phyloP scores from a whole-genome alignment of 2,113 vertebrate genomes.

The Tupaia tana region DNA sequence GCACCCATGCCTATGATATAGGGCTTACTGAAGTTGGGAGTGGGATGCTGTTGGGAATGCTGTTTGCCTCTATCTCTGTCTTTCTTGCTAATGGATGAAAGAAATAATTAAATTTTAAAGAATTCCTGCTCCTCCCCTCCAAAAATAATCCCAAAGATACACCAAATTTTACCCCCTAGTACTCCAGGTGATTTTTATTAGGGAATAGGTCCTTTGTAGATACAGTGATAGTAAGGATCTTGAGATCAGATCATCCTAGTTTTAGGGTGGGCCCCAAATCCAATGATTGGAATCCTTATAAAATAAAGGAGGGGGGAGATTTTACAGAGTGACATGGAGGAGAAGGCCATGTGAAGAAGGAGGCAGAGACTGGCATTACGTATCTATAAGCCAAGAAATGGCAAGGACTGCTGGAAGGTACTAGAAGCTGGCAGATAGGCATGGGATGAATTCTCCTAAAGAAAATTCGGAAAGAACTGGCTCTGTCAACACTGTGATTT shows the following conservation, averaged over 20 bases:
- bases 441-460: background rate
- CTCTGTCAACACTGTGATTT: background rate
- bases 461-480: background rate
- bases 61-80: too few relatives aligned
- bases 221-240: background rate
- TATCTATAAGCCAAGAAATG: background rate
- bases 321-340: background rate
- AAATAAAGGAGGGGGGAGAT: background rate
- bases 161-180: background rate
- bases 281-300: background rate
- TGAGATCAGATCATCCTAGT: background rate
- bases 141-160: too few relatives aligned
- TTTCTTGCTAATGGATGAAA: too few relatives aligned
- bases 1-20: too few relatives aligned
- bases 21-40: too few relatives aligned
- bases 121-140: too few relatives aligned
- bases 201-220: background rate
- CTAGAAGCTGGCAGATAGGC: background rate
- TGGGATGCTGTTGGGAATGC: too few relatives aligned
- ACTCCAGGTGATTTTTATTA: background rate
- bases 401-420: background rate
- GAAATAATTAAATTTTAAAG: too few relatives aligned
- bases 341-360: background rate
- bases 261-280: background rate
- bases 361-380: background rate